Conservation (phyloP, 1,140 invertebrate genomes). For the Lethrus apterus region DNA sequence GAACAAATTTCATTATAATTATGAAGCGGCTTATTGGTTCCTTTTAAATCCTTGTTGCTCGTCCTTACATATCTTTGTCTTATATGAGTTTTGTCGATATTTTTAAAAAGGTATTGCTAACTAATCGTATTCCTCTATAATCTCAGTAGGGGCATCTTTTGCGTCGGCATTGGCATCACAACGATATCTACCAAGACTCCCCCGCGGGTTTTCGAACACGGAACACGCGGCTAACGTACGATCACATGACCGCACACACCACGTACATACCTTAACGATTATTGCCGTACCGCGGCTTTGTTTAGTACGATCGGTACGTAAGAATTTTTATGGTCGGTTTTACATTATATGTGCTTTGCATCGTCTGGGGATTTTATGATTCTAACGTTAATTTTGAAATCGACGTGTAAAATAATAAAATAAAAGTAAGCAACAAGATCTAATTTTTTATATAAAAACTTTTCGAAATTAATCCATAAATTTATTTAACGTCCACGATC, state of each 20-base stretch:
- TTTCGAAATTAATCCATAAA: too few species aligned
- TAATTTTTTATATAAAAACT: too few species aligned
- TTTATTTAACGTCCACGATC: too few species aligned
- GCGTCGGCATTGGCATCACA: constrained; percentile 1
- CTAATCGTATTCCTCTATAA: too few species aligned
- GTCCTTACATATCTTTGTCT: too few species aligned
- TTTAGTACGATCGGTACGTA: constrained; percentile 16
- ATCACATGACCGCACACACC: constrained; percentile 24
- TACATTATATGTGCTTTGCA: background rate
- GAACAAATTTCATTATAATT: too few species aligned
- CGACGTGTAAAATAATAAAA: too few species aligned
- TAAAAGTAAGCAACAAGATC: too few species aligned
- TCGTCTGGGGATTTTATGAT: constrained; percentile 2
- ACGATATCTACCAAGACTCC: constrained; percentile 5
- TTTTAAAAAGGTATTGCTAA: background rate
- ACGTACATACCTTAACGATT: constrained; percentile 24
- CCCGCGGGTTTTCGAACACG: constrained; percentile 21
- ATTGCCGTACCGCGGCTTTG: constrained; percentile 22
- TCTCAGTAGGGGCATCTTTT: too few species aligned
- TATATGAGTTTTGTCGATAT: background rate
- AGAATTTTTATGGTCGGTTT: constrained; percentile 24
- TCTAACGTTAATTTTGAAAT: background rate
- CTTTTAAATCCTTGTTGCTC: too few species aligned
- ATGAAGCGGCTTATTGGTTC: too few species aligned
- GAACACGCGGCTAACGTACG: constrained; percentile 25